Evolutionary conservation across 1,140 invertebrate genomes (phyloP).

Genomic region (Daktulosphaira vitifoliae): DNA sequence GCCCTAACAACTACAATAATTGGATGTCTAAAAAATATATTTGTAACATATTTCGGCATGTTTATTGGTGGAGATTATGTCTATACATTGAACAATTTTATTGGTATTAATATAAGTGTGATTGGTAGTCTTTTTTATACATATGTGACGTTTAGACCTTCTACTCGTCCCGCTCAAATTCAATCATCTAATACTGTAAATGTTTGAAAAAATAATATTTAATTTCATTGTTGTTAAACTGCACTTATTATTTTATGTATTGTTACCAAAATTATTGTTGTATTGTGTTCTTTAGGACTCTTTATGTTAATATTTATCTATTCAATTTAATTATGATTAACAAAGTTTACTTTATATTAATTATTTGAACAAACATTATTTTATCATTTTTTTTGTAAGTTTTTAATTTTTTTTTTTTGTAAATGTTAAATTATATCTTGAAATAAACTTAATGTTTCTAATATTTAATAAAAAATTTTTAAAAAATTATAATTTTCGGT

Average conservation of each 20-base stretch:
- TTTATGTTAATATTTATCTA: no score
- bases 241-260: neutral
- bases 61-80: conserved; percentile 95
- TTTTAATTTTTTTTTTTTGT: no score
- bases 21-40: conserved; percentile 91
- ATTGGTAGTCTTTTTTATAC: conserved; percentile 70
- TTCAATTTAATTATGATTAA: no score
- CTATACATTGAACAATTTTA: conserved; percentile 85
- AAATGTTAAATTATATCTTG: no score
- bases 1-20: conserved; percentile 97
- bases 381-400: no score
- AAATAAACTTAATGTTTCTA: no score
- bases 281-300: no score
- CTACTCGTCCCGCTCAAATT: neutral
- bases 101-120: conserved; percentile 88
- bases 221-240: conserved; percentile 7
- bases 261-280: no score
- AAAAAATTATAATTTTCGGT: no score
- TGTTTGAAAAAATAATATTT: conserved; percentile 9
- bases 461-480: no score
- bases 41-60: conserved; percentile 91
- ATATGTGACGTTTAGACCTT: conserved; percentile 61
- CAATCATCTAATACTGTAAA: neutral
- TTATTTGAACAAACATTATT: no score
- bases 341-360: no score